Evolutionary conservation across 2,888 invertebrate genomes (phyloP).

Genomic region (Pachydiplax longipennis): DNA sequence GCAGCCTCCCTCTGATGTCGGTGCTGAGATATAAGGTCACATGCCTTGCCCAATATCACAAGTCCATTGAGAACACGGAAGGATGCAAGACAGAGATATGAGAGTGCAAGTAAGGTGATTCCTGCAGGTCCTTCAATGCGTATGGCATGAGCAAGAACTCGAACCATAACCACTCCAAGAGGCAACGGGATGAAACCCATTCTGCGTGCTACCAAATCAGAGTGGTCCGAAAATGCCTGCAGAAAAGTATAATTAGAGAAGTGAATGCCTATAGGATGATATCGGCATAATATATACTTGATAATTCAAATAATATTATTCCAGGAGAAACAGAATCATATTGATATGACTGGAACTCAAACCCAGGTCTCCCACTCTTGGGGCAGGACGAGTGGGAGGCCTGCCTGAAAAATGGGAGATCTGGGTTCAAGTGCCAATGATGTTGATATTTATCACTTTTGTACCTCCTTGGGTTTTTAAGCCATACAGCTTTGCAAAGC

Average conservation of each 20-base stretch:
- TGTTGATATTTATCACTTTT: too few relatives aligned
- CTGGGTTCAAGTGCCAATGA: too few relatives aligned
- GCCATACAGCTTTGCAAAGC: too few relatives aligned
- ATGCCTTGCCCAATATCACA: constrained; percentile 89
- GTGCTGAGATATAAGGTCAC: constrained; percentile 72
- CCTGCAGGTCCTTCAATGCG: constrained; percentile 76
- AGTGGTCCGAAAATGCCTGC: constrained; percentile 93
- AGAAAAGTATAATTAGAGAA: constrained; percentile 30
- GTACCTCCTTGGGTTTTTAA: too few relatives aligned
- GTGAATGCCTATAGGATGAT: background rate
- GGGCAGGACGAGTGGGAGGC: too few relatives aligned
- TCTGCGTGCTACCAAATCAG: constrained; percentile 92
- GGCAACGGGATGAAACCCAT: constrained; percentile 99
- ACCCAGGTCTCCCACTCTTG: too few relatives aligned
- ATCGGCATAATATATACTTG: background rate
- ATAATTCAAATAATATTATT: too few relatives aligned
- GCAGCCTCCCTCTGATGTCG: constrained; percentile 26
- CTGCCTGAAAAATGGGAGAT: too few relatives aligned
- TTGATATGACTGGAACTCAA: too few relatives aligned
- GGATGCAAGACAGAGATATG: constrained; percentile 78
- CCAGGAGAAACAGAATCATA: too few relatives aligned
- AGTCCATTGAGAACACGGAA: constrained; percentile 85
- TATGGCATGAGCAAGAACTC: constrained; percentile 85
- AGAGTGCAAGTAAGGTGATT: constrained; percentile 74
- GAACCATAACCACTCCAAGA: constrained; percentile 88